Evolutionary conservation across 53 echinoderm and acorn worm species (phyloP).

Genomic region (Crossaster papposus): DNA sequence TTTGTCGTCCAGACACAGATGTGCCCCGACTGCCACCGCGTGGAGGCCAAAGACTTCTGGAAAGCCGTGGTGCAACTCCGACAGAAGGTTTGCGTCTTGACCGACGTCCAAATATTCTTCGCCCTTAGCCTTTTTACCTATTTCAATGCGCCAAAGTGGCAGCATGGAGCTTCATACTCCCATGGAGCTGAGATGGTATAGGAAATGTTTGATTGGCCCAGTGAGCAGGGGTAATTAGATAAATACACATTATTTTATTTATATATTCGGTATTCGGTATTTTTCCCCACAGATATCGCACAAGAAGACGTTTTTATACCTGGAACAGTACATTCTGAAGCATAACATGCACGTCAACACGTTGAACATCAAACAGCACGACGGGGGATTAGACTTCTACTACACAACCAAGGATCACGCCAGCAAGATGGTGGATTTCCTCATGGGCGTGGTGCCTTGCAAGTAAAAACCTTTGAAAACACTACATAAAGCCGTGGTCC

Average conservation of each 20-base stretch:
- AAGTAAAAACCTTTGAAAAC: slow-evolving; percentile 58
- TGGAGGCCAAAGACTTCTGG: slow-evolving; percentile 98
- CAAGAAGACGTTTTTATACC: slow-evolving; percentile 97
- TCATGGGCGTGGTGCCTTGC: slow-evolving; percentile 86
- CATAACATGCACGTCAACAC: slow-evolving; percentile 84
- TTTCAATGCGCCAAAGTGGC: too few relatives aligned
- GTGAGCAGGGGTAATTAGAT: too few relatives aligned
- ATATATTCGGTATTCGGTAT: not conserved
- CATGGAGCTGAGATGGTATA: too few relatives aligned
- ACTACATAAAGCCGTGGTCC: not conserved
- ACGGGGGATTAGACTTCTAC: slow-evolving; percentile 92
- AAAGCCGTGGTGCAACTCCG: slow-evolving; percentile 91
- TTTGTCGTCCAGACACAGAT: slow-evolving; percentile 90
- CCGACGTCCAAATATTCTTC: not conserved
- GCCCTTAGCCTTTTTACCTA: too few relatives aligned
- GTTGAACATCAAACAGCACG: slow-evolving; percentile 93
- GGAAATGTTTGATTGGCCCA: too few relatives aligned
- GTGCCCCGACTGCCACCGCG: slow-evolving; percentile 93
- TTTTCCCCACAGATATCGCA: slow-evolving; percentile 71
- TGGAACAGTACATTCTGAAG: slow-evolving; percentile 94
- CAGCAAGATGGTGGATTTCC: slow-evolving; percentile 90
- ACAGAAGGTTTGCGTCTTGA: slow-evolving; percentile 75
- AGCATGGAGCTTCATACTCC: too few relatives aligned
- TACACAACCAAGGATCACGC: slow-evolving; percentile 75
- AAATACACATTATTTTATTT: too few relatives aligned